These are phyloP conservation scores for Drosophila saltans DNA, from an alignment of 1,140 invertebrate species.

Conservation along the genomic window DNA sequence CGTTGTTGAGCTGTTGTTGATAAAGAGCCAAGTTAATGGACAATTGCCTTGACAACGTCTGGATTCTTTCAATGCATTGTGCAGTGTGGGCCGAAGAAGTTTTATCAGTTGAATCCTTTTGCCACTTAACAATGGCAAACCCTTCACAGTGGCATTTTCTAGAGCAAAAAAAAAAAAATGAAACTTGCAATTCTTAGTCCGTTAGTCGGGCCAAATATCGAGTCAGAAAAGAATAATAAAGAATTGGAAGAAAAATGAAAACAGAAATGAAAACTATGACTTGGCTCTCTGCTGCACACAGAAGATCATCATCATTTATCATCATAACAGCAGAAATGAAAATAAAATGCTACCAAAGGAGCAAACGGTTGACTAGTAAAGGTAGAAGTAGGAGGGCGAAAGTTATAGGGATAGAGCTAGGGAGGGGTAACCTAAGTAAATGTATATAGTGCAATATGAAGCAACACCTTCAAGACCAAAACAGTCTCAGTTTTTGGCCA, in stretches of 20 bases:
- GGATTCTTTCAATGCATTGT: neutral
- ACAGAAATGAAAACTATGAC: slow-evolving; percentile 36
- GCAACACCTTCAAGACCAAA: slow-evolving; percentile 53
- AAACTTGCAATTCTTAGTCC: neutral
- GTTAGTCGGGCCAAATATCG: neutral
- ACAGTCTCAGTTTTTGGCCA: neutral
- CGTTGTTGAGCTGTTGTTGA: slow-evolving; percentile 41
- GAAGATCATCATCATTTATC: slow-evolving; percentile 63
- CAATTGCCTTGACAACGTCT: slow-evolving; percentile 29
- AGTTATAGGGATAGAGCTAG: too few species aligned
- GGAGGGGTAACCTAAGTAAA: neutral
- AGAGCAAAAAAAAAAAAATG: too few species aligned
- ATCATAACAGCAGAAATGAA: slow-evolving; percentile 55
- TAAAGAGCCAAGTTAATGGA: slow-evolving; percentile 52
- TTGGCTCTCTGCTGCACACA: slow-evolving; percentile 35
- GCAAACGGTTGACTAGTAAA: neutral
- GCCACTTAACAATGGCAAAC: too few species aligned
- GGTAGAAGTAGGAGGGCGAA: neutral
- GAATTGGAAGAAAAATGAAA: slow-evolving; percentile 3
- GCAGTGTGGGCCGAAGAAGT: neutral
- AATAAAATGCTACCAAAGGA: slow-evolving; percentile 44
- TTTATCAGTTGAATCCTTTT: slow-evolving; percentile 7
- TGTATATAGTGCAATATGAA: slow-evolving; percentile 26
- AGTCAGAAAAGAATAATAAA: neutral
- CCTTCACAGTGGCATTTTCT: neutral